Evolutionary conservation across 2,113 vertebrate genomes (phyloP).

Genomic region (Microtus oregoni): DNA sequence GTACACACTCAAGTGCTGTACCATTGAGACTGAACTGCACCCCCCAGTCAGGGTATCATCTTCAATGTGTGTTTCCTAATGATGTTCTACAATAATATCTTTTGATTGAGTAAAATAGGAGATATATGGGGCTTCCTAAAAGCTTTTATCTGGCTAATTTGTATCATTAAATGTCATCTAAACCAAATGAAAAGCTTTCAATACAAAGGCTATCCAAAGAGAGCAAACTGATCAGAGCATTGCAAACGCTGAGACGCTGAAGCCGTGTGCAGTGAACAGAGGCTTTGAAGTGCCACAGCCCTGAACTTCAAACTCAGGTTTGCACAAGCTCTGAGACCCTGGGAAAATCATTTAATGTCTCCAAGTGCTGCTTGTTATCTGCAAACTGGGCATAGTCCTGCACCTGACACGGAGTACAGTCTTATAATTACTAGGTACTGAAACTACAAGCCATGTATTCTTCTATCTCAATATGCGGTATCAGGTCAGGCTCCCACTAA

Average conservation of each 20-base stretch:
- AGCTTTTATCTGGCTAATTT: conserved; percentile 62
- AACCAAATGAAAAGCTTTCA: conserved; percentile 68
- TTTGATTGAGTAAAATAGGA: conserved; percentile 55
- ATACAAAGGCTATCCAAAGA: conserved; percentile 51
- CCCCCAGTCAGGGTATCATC: background rate
- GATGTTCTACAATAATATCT: conserved; percentile 9
- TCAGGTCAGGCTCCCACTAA: conserved; percentile 22
- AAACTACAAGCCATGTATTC: conserved; percentile 7
- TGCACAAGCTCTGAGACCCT: background rate
- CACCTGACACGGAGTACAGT: background rate
- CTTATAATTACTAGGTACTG: conserved; percentile 55
- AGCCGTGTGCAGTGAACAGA: background rate
- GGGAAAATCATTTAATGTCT: conserved; percentile 11
- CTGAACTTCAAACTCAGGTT: conserved; percentile 12
- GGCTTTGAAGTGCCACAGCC: background rate
- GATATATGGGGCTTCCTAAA: conserved; percentile 62
- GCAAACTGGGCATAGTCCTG: background rate
- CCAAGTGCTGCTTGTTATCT: background rate
- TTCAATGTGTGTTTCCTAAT: conserved; percentile 51
- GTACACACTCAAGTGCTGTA: background rate
- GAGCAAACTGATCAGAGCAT: conserved; percentile 42
- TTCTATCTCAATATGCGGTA: conserved; percentile 35
- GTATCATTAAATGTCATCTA: conserved; percentile 61
- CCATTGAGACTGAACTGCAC: background rate
- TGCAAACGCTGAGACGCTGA: background rate